These are phyloP conservation scores for Pardalotus punctatus DNA, from an alignment of 2,113 vertebrate species.

Conservation along the genomic window DNA sequence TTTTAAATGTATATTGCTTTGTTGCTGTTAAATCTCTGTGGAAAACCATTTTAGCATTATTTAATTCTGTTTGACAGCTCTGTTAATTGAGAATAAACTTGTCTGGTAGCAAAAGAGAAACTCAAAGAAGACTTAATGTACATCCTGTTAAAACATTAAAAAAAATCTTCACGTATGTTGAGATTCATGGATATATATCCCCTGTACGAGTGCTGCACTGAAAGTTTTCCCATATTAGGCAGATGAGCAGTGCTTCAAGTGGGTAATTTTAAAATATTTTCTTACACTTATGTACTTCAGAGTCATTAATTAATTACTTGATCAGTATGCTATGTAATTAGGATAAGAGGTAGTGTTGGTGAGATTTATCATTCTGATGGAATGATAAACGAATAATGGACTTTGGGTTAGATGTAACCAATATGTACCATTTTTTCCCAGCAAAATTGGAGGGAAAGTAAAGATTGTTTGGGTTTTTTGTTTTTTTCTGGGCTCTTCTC, in stretches of 20 bases:
- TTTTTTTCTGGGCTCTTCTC: not conserved
- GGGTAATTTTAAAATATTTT: not conserved
- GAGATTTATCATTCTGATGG: not conserved
- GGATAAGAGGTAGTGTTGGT: not conserved
- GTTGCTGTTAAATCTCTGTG: not conserved
- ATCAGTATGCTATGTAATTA: not conserved
- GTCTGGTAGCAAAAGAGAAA: not conserved
- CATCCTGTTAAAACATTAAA: not conserved
- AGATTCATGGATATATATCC: not conserved
- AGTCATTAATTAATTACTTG: not conserved
- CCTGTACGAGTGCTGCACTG: not conserved
- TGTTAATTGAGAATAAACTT: not conserved
- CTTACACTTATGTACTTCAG: not conserved
- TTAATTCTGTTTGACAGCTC: not conserved
- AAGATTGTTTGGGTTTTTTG: not conserved
- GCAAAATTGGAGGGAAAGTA: not conserved
- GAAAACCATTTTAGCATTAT: not conserved
- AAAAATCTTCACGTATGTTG: not conserved
- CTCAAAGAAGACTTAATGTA: not conserved
- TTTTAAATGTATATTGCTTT: not conserved
- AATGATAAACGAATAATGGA: not conserved
- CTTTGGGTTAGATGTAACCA: not conserved
- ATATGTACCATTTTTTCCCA: not conserved
- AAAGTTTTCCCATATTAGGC: not conserved
- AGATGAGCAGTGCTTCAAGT: not conserved